These are phyloP conservation scores for Pseudorhiza aurosa DNA, from an alignment of 30 jellyfish, hydroid and myxozoan genomes.

Conservation along the genomic window DNA sequence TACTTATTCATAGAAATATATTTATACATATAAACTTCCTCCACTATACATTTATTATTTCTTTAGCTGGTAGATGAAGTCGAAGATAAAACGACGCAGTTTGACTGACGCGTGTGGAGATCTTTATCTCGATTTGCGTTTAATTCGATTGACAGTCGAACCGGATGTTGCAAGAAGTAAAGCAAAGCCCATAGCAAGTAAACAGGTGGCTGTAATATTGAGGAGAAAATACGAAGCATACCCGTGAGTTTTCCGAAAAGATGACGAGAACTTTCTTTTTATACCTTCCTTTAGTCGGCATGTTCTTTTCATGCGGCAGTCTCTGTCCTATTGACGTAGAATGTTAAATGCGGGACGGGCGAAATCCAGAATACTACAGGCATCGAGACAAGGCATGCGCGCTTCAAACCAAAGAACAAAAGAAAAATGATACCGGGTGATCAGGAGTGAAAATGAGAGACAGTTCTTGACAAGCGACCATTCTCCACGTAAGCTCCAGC, in stretches of 20 bases:
- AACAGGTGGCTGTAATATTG: too few species aligned
- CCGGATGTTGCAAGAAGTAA: too few species aligned
- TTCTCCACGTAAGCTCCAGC: background rate
- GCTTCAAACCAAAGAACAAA: background rate
- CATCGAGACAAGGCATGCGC: background rate
- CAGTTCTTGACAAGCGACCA: constrained; percentile 9
- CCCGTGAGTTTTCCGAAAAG: constrained; percentile 26
- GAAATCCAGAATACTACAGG: background rate
- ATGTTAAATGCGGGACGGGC: background rate
- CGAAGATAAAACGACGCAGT: too few species aligned
- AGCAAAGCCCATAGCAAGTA: too few species aligned
- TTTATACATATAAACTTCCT: too few species aligned
- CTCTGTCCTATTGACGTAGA: background rate
- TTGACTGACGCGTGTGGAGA: too few species aligned
- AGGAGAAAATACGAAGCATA: too few species aligned
- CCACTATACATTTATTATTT: too few species aligned
- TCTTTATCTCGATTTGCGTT: too few species aligned
- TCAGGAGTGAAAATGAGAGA: background rate
- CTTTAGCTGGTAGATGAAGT: too few species aligned
- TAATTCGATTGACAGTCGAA: too few species aligned
- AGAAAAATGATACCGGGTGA: background rate
- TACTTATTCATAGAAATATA: too few species aligned
- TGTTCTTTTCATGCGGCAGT: background rate
- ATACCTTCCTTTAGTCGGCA: constrained; percentile 54
- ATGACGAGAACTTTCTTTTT: constrained; percentile 40